Conservation (phyloP, 2,888 invertebrate species). For the Polymixis flavicincta region DNA sequence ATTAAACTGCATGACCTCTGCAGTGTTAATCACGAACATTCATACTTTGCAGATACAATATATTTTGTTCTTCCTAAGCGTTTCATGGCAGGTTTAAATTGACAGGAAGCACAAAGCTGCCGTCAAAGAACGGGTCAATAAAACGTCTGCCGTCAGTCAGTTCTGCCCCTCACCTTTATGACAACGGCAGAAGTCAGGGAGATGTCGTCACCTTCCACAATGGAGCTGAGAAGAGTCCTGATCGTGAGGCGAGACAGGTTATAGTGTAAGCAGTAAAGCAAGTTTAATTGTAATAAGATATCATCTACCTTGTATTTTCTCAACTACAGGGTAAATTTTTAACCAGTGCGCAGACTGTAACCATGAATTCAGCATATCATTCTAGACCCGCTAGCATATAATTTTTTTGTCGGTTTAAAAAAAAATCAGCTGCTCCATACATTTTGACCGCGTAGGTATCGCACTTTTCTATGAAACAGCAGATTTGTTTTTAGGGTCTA, state of each 20-base stretch:
- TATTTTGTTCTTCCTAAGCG: not conserved
- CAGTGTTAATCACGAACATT: not conserved
- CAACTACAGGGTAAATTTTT: too few relatives aligned
- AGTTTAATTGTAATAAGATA: not conserved
- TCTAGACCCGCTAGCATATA: too few relatives aligned
- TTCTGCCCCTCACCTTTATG: conserved; percentile 83
- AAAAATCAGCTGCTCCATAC: too few relatives aligned
- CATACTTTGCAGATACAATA: not conserved
- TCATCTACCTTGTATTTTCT: too few relatives aligned
- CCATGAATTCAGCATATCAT: too few relatives aligned
- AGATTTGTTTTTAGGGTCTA: too few relatives aligned
- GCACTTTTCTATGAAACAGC: too few relatives aligned
- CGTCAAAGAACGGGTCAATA: conserved; percentile 65
- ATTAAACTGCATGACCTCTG: not conserved
- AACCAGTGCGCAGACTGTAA: too few relatives aligned
- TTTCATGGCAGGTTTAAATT: not conserved
- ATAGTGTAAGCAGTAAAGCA: conserved; percentile 60
- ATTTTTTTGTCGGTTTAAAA: too few relatives aligned
- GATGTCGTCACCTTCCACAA: conserved; percentile 61
- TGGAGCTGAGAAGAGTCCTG: conserved; percentile 38
- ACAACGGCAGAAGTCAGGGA: conserved; percentile 58
- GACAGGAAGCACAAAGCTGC: conserved; percentile 65
- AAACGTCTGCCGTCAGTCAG: conserved; percentile 80
- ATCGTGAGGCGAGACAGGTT: conserved; percentile 53
- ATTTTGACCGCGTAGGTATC: too few relatives aligned